Percentiles rank a stretch among this genome's conserved stretches.
Evolutionary conservation across 2,113 vertebrate species (phyloP).

Genomic region (Nesogale talazaci): DNA sequence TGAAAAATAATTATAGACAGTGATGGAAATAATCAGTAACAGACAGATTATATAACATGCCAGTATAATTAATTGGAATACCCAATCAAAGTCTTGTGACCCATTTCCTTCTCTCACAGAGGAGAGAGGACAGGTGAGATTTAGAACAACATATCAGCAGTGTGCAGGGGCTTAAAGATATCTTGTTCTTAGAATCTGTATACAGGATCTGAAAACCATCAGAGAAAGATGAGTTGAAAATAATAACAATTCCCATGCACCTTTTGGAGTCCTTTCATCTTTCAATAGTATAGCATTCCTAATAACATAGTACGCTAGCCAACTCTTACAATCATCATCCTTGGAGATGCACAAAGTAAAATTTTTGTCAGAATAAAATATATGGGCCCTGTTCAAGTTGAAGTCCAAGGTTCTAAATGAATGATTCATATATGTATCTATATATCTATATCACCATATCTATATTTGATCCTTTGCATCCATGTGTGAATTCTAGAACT

Average conservation of each 20-base stretch:
- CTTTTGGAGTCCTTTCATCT: too few relatives aligned
- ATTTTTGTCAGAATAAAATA: background rate
- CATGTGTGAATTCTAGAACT: background rate
- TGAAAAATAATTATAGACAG: background rate
- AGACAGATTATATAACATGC: background rate
- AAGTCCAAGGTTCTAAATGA: background rate
- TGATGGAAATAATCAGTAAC: background rate
- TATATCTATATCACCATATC: too few relatives aligned
- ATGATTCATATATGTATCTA: background rate
- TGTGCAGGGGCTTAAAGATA: too few relatives aligned
- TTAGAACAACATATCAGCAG: too few relatives aligned
- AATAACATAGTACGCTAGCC: too few relatives aligned
- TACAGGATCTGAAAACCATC: too few relatives aligned
- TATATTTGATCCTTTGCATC: background rate
- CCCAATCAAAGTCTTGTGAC: background rate
- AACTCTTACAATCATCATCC: background rate
- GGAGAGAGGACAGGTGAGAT: background rate
- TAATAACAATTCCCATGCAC: too few relatives aligned
- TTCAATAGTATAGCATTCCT: too few relatives aligned
- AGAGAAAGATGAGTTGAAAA: too few relatives aligned
- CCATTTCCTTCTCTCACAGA: background rate
- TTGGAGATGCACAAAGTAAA: background rate
- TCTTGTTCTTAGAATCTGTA: too few relatives aligned
- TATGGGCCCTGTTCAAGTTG: background rate
- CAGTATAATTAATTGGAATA: background rate